Percentiles rank a stretch among this genome's conserved stretches.
Conservation (phyloP, 2,113 vertebrate genomes). For the Amphilophus citrinellus region DNA sequence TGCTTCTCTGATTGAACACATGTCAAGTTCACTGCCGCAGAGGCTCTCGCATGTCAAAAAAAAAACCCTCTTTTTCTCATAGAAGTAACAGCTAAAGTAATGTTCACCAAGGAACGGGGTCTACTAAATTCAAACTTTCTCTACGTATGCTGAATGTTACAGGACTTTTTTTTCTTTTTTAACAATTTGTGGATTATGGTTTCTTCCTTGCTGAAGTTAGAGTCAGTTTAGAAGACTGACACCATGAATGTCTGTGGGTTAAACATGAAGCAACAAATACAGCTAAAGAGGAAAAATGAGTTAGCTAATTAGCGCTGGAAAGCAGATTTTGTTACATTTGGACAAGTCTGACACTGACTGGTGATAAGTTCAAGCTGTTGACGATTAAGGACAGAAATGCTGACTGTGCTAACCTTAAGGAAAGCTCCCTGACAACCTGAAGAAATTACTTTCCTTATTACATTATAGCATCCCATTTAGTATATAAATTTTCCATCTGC, state of each 20-base stretch:
- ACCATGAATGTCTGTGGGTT: not conserved
- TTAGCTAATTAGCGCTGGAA: not conserved
- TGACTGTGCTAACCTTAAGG: not conserved
- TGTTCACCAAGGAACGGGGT: not conserved
- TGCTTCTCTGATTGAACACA: conserved; percentile 43
- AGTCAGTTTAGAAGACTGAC: not conserved
- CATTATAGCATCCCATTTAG: not conserved
- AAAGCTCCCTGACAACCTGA: not conserved
- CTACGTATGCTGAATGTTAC: not conserved
- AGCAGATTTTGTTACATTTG: not conserved
- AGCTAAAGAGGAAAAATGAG: not conserved
- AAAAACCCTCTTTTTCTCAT: conserved; percentile 10
- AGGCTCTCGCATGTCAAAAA: conserved; percentile 43
- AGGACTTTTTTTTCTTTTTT: not conserved
- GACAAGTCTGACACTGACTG: not conserved
- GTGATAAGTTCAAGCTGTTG: not conserved
- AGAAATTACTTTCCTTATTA: not conserved
- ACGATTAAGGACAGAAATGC: too few relatives aligned
- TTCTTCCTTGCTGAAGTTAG: not conserved
- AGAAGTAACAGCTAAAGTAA: conserved; percentile 13
- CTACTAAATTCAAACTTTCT: not conserved
- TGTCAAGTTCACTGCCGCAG: conserved; percentile 35
- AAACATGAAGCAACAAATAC: not conserved
- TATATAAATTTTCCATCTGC: not conserved
- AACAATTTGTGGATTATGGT: not conserved